Evolutionary conservation across 2,113 vertebrate species (phyloP).

Genomic region (Albula goreensis): DNA sequence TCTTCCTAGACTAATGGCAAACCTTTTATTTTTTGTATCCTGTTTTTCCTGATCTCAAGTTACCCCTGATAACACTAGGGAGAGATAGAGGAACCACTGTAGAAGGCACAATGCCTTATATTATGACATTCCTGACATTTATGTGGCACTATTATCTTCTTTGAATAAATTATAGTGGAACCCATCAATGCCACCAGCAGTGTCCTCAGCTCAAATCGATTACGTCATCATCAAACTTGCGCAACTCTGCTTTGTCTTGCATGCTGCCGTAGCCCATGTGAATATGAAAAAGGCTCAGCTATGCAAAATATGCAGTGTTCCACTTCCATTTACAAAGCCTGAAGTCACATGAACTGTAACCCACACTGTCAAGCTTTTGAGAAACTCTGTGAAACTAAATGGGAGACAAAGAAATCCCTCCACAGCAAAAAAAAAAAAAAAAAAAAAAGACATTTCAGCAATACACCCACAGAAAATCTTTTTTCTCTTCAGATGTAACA

Average conservation of each 20-base stretch:
- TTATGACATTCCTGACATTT: not conserved
- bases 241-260: not conserved
- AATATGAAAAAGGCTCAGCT: constrained; percentile 2
- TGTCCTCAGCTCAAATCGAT: not conserved
- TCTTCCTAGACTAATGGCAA: not conserved
- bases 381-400: constrained; percentile 1
- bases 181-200: not conserved
- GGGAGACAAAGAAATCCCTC: not conserved
- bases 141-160: not conserved
- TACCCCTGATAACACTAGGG: not conserved
- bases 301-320: not conserved
- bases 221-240: not conserved
- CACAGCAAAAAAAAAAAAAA: not conserved
- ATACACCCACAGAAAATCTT: not conserved
- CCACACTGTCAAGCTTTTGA: constrained; percentile 1
- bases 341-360: constrained; percentile 11
- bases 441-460: no score
- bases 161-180: not conserved
- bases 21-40: not conserved
- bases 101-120: not conserved
- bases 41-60: not conserved
- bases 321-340: constrained; percentile 1
- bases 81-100: not conserved
- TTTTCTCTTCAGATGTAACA: not conserved
- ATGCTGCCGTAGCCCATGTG: not conserved